Base-by-base conservation (phyloP, 1,140 invertebrate genomes). In the Yoshiicerus persimilis region DNA sequence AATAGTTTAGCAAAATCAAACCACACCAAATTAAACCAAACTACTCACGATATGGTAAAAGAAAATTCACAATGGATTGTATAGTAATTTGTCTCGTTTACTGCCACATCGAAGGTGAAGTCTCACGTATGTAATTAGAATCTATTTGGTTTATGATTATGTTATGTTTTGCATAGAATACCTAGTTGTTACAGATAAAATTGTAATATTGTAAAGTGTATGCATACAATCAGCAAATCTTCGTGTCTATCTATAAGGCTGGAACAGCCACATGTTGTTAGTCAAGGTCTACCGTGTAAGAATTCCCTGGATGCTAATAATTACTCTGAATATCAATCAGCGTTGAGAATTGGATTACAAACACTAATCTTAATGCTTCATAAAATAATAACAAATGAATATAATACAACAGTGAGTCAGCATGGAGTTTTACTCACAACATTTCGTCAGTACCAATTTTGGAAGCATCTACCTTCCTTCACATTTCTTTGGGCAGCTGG, bases 1-100 rank as follows among this genome's bases (percentile, higher is more conserved):
- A n/a, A 80, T 20, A 36, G 0, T 8, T 32, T 10, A 0, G 20
- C 16, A 80, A 36, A 23, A 38, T 34, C 6, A 38, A 80, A n/a
- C 75, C 75, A 80, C 75, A 80, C 75, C 75, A 80, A 80, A 80
- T 36, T 36, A 77, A 77, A 77, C 27, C 16, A 77, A 66, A 66
- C 10, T 77, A 36, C 23, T 25, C 20, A 36, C 32, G 23, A 30
- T 20, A 30, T 66, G 32, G 2, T 34, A n/a, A 38, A 80, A n/a
- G 75, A 80, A 80, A 80, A 80, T 80, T 5, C 20, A 36, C 32
- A 80, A n/a, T 23, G n/a, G 13, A 77, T 80, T 20, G 16, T 20
- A 20, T 4, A 80, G 32, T 32, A 80, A 80, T 80, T 80, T 80
- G 75, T 80, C 75, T 80, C 75, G 32, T 80, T 80, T 80, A 80